Base-by-base conservation (phyloP, 2,888 invertebrate species). In the Pelosia muscerda region DNA sequence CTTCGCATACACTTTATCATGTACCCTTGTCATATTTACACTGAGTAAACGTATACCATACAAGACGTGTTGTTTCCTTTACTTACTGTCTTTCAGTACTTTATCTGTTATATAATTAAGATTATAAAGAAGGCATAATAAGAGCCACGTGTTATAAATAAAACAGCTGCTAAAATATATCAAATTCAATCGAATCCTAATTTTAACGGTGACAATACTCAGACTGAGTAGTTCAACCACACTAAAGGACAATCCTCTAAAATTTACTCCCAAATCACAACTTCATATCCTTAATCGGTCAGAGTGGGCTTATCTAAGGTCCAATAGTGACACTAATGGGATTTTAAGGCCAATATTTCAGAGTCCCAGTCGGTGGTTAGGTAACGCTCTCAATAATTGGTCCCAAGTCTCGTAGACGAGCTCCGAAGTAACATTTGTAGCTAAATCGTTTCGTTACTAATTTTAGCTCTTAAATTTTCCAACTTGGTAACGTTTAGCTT, bases 271-370 rank as follows among this genome's bases (percentile, higher is more conserved):
- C 80, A 84, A 85, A 88, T 86, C 84, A 86, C 81, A 81, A 82
- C 82, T 82, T 82, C 81, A 86, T 84, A 85, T 79, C 88, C 88
- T 86, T 86, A 88, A 89, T 88, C 85, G 88, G 82, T 86, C 86
- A 84, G 88, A 89, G 89, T 88, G 86, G 88, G 77, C 89, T 92
- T 91, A 91, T 90, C 88, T 84, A 84, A 85, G 87, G 81, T 78
- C 79, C 82, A 86, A 86, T 85, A 84, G 90, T 88, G 86, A 87
- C 88, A 86, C 85, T 93, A 93, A 93, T 93, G 90, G 90, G 83
- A 87, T 88, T 90, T 88, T 85, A 87, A 87, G 90, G 91, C 90
- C 90, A 91, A 92, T 94, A 94, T 90, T 91, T 93, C 88, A 93
- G 88, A 71, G 73, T 63, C 71, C 73, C 72, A 66, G 72, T 65